Conservation (phyloP, 2,888 invertebrate genomes). For the Hydroisotoma schaefferi region DNA sequence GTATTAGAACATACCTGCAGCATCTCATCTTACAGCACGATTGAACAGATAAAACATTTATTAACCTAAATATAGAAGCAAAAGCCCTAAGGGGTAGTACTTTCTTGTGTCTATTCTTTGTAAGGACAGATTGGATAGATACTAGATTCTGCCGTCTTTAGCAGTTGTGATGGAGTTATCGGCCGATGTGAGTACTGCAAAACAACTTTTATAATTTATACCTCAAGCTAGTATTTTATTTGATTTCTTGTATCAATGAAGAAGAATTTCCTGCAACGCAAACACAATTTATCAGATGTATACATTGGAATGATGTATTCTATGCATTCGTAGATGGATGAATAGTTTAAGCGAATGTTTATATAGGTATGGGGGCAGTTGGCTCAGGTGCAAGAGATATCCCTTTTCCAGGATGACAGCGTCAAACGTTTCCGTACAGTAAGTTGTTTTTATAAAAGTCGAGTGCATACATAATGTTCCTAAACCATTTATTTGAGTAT, state of each 20-base stretch:
- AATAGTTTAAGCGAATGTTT: background rate
- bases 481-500: no score
- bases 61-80: background rate
- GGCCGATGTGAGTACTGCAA: conserved; percentile 48
- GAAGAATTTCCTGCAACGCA: background rate
- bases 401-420: conserved; percentile 50
- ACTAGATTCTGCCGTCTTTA: background rate
- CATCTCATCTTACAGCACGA: no score
- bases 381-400: conserved; percentile 69
- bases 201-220: conserved; percentile 8
- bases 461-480: no score
- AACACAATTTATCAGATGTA: background rate
- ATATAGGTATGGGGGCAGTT: conserved; percentile 85
- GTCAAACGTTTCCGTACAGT: conserved; percentile 48
- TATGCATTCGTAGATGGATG: background rate
- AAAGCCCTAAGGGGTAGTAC: background rate
- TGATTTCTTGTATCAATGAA: no score
- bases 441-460: conserved; percentile 16
- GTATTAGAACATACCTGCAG: background rate
- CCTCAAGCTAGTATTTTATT: no score
- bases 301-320: background rate
- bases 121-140: background rate
- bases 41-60: no score
- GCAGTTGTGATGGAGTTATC: conserved; percentile 48
- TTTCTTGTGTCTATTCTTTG: background rate